phyloP scores from a whole-genome alignment of 2,888 invertebrate species.

The Sesia apiformis region DNA sequence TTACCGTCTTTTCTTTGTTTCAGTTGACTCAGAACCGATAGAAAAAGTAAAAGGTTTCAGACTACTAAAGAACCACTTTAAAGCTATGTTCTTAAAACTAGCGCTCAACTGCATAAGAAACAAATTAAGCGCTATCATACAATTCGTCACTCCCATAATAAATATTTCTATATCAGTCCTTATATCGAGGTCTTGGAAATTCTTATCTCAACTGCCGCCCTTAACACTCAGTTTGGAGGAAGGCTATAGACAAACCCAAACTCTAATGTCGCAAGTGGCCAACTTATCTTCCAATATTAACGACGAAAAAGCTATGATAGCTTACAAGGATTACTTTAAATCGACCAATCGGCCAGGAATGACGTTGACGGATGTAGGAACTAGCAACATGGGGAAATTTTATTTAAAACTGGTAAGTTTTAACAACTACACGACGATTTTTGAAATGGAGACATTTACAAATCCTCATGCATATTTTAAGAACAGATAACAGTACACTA shows the following conservation, averaged over 20 bases:
- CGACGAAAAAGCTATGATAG: constrained; percentile 34
- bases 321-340: constrained; percentile 52
- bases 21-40: constrained; percentile 41
- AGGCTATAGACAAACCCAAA: constrained; percentile 46
- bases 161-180: constrained; percentile 58
- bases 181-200: constrained; percentile 61
- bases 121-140: constrained; percentile 53
- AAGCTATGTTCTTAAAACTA: constrained; percentile 61
- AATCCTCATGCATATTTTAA: no score
- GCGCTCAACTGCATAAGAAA: constrained; percentile 51
- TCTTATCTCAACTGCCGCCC: constrained; percentile 74
- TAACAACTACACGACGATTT: neutral
- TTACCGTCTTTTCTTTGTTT: no score
- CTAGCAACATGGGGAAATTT: constrained; percentile 41
- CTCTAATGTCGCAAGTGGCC: constrained; percentile 34
- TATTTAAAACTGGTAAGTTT: constrained; percentile 60
- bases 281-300: constrained; percentile 33
- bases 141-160: constrained; percentile 57
- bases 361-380: constrained; percentile 43
- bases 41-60: constrained; percentile 52
- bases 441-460: no score
- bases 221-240: constrained; percentile 68
- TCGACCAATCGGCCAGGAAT: constrained; percentile 31
- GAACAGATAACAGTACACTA: no score
- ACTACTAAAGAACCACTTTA: constrained; percentile 54